Base-by-base conservation (phyloP, 2,113 vertebrate genomes). In the Caranx melampygus region DNA sequence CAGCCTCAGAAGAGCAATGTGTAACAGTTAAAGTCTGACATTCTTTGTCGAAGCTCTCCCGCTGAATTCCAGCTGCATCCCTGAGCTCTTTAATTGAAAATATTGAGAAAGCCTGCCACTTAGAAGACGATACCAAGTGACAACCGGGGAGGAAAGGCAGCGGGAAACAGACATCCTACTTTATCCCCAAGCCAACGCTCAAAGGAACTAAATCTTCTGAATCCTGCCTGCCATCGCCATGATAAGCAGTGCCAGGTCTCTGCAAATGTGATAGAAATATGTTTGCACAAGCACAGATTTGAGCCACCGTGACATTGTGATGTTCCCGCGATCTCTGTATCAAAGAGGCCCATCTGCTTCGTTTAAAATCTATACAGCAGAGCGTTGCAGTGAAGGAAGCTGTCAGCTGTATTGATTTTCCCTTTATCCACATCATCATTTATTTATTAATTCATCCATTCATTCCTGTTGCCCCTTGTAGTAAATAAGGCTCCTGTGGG, bases 71-170 rank as follows among this genome's bases (percentile, higher is more conserved):
- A 77, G 72, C 72, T 31, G 4, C 81, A 64, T 88, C 63, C 73
- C 68, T 66, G 54, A 82, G 88, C 79, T 67, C 83, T 72, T 79
- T 93, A 89, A 92, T 91, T 90, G 88, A 92, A 94, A 89, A 86
- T 21, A 72, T 54, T 34, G 80, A 84, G 55, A 73, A 76, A 71
- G 81, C 57, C 64, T 63, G 78, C 59, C 74, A 80, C 84, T 89
- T 69, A 62, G 79, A 84, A 20, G 78, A 80, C 55, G 67, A 88
- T 63, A 81, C 31, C 59, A 44, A 63, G 72, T 87, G 85, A 87
- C 84, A 90, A 83, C 63, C 65, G 3, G 16, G 59, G 57, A 87
- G 60, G 74, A 70, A 57, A 82, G 52, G 35, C 63, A 3, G 54
- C 75, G 69, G 63, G 59, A 90, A 92, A 73, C 83, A 84, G 83